A percentile compares a stretch with the other conserved stretches of the same genome.
Evolutionary conservation across 2,888 invertebrate species (phyloP).

Genomic region (Drosophila setosimentum): DNA sequence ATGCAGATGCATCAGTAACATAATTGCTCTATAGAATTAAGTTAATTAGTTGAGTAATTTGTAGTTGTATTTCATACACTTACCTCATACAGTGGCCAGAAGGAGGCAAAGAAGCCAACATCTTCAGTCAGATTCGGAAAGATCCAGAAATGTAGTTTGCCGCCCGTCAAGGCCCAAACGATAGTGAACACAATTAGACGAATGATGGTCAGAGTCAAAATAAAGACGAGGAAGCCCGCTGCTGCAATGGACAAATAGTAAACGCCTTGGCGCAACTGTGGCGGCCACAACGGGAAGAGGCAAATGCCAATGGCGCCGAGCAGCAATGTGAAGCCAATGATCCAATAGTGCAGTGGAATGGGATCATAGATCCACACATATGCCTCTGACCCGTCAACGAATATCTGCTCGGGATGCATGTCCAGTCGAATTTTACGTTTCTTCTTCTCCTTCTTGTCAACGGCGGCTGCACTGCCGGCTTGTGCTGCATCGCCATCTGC

Average conservation of each 20-base stretch:
- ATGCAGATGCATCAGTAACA: slow-evolving; percentile 87
- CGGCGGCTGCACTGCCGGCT: slow-evolving; percentile 47
- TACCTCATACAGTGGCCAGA: slow-evolving; percentile 98
- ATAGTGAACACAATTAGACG: slow-evolving; percentile 96
- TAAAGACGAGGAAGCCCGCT: slow-evolving; percentile 97
- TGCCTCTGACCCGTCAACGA: slow-evolving; percentile 97
- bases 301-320: slow-evolving; percentile 97
- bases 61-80: slow-evolving; percentile 89
- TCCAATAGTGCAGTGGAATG: slow-evolving; percentile 96
- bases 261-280: slow-evolving; percentile 95
- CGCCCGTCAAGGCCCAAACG: slow-evolving; percentile 94
- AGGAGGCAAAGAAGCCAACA: slow-evolving; percentile 99
- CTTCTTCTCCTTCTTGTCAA: slow-evolving; percentile 87
- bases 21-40: slow-evolving; percentile 89
- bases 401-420: slow-evolving; percentile 98
- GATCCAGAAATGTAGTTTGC: slow-evolving; percentile 98
- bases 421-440: slow-evolving; percentile 97
- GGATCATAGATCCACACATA: slow-evolving; percentile 99
- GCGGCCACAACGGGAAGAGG: slow-evolving; percentile 99
- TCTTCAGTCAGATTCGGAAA: slow-evolving; percentile 99
- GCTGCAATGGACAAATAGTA: slow-evolving; percentile 98
- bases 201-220: slow-evolving; percentile 95
- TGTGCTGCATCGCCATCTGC: slow-evolving; percentile 57
- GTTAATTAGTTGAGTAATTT: neutral
- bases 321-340: slow-evolving; percentile 95